Percentiles rank a stretch among this genome's conserved stretches.
Evolutionary conservation across 2,797 vertebrate genomes (phyloP).

Genomic region (Helarctos malayanus): DNA sequence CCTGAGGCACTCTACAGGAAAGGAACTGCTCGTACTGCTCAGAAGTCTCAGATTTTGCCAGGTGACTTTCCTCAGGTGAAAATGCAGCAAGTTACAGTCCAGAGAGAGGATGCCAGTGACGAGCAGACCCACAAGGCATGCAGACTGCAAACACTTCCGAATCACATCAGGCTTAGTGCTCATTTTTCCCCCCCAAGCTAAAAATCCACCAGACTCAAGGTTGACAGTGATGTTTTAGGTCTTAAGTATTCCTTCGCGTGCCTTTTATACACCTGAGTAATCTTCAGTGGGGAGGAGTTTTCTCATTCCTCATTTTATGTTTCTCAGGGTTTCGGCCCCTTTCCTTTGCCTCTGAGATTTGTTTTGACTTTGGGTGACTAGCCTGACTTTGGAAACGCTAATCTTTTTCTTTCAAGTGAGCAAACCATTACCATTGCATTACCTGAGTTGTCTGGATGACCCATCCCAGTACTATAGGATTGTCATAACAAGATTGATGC

Average conservation of each 20-base stretch:
- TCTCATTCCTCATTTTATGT: conserved; percentile 76
- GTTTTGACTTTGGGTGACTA: conserved; percentile 67
- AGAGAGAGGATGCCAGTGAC: not conserved
- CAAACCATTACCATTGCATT: not conserved
- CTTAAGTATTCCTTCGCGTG: not conserved
- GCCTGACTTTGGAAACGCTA: not conserved
- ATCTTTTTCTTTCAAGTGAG: conserved; percentile 56
- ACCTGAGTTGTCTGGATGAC: not conserved
- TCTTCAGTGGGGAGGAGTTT: conserved; percentile 73
- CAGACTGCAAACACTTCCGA: conserved; percentile 36
- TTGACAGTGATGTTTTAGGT: conserved; percentile 56
- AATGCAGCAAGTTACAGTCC: conserved; percentile 76
- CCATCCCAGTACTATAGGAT: not conserved
- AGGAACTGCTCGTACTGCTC: conserved; percentile 37
- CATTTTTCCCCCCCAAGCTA: not conserved
- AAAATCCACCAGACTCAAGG: not conserved
- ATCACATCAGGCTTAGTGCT: conserved; percentile 45
- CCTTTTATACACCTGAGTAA: conserved; percentile 75
- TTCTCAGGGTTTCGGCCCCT: not conserved
- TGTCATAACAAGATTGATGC: not conserved
- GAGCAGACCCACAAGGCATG: conserved; percentile 66
- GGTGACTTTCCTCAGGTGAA: conserved; percentile 58
- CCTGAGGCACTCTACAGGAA: conserved; percentile 75
- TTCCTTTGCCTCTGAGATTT: conserved; percentile 70
- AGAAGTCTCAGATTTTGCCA: conserved; percentile 69